phyloP scores from a whole-genome alignment of 1,140 invertebrate species.

The Zaprionus davidi region DNA sequence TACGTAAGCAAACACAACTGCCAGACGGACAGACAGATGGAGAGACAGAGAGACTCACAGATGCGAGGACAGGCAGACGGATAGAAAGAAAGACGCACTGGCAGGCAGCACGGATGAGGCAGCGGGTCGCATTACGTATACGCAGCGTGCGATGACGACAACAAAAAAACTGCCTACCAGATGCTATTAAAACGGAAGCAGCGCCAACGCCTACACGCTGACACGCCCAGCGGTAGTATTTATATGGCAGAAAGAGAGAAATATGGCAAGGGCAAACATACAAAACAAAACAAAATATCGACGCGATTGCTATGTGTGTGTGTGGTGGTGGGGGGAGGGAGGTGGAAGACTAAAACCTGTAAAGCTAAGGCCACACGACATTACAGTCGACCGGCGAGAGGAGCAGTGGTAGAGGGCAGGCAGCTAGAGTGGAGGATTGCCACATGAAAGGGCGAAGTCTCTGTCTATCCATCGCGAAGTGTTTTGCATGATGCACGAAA shows the following conservation, averaged over 20 bases:
- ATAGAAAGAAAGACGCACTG: background rate
- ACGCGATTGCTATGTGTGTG: slow-evolving; percentile 54
- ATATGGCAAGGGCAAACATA: slow-evolving; percentile 38
- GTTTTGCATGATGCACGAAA: slow-evolving; percentile 70
- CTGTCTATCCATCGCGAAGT: slow-evolving; percentile 11
- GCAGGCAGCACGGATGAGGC: background rate
- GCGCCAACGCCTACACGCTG: slow-evolving; percentile 53
- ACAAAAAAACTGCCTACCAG: slow-evolving; percentile 63
- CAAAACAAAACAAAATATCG: slow-evolving; percentile 30
- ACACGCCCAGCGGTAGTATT: slow-evolving; percentile 54
- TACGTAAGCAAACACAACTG: slow-evolving; percentile 63
- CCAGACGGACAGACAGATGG: slow-evolving; percentile 1
- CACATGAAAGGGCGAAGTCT: slow-evolving; percentile 1
- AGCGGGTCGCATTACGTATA: slow-evolving; percentile 65
- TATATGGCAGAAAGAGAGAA: slow-evolving; percentile 45
- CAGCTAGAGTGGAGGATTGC: background rate
- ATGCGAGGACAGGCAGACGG: no score
- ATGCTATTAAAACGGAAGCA: slow-evolving; percentile 74
- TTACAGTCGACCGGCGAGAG: slow-evolving; percentile 1
- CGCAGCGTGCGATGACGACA: slow-evolving; percentile 60
- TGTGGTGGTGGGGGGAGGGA: background rate
- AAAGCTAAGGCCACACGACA: slow-evolving; percentile 39
- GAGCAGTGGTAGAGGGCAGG: background rate
- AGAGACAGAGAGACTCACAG: no score
- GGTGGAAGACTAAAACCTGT: slow-evolving; percentile 46